These are phyloP conservation scores for Kryphioiulus occultus DNA, from an alignment of 2,888 invertebrate genomes.

Conservation along the genomic window DNA sequence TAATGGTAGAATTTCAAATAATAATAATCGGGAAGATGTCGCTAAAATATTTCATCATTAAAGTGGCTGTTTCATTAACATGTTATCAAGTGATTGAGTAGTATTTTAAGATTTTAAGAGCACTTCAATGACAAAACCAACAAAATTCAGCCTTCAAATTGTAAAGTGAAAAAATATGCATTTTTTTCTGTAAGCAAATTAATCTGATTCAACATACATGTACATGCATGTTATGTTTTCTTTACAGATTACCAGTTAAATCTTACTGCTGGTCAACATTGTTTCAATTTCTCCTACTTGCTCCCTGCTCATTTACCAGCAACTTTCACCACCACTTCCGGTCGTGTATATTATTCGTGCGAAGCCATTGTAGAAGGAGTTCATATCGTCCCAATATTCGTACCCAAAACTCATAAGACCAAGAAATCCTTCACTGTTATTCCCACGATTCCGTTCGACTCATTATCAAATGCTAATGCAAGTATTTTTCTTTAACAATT, in stretches of 20 bases:
- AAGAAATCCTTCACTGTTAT: conserved; percentile 42
- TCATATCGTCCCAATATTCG: background rate
- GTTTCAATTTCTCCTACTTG: conserved; percentile 41
- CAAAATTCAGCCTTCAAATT: background rate
- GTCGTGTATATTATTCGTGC: conserved; percentile 40
- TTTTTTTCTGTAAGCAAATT: background rate
- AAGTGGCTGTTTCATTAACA: background rate
- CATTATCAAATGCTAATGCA: conserved; percentile 21
- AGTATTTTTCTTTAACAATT: background rate
- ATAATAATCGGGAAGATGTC: no score
- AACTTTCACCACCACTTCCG: background rate
- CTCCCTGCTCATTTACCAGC: conserved; percentile 14
- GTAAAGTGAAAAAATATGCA: background rate
- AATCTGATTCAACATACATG: background rate
- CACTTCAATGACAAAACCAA: background rate
- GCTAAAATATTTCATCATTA: background rate
- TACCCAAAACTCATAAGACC: background rate
- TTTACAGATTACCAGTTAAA: background rate
- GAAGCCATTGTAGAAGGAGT: conserved; percentile 43
- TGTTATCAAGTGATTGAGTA: background rate
- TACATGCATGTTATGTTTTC: no score
- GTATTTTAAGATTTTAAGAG: background rate
- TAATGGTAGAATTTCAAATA: no score
- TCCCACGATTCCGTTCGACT: conserved; percentile 27
- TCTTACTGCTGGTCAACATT: background rate